These are phyloP conservation scores for Oophaga pumilio DNA, from an alignment of 2,113 vertebrate genomes.

Conservation along the genomic window DNA sequence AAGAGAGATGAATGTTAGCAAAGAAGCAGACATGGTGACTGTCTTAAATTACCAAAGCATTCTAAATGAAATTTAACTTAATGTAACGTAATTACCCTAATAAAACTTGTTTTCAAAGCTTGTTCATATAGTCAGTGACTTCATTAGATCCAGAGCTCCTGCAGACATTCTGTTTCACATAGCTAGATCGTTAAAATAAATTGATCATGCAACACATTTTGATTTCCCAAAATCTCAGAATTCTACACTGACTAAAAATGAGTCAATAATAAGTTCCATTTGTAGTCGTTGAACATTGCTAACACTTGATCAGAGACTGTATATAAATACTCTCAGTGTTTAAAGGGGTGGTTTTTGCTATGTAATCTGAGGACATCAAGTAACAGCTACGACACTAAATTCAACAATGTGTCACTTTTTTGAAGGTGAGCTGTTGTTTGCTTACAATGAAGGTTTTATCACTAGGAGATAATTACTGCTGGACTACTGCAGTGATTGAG, in stretches of 20 bases:
- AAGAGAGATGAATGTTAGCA: slow-evolving; percentile 34
- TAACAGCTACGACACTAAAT: no score
- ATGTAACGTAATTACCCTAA: slow-evolving; percentile 23
- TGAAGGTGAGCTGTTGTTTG: no score
- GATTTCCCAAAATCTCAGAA: not conserved
- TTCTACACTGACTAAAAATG: not conserved
- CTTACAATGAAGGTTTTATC: no score
- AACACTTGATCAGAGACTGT: not conserved
- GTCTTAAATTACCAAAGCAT: slow-evolving; percentile 17
- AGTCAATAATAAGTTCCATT: not conserved
- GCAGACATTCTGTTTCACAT: not conserved
- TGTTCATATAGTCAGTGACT: not conserved
- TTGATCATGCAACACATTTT: not conserved
- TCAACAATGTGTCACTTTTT: no score
- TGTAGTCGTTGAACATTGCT: not conserved
- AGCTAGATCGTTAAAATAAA: not conserved
- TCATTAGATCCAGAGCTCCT: not conserved
- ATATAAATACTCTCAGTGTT: no score
- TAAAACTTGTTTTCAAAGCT: slow-evolving; percentile 25
- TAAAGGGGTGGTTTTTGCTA: no score
- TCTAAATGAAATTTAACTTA: slow-evolving; percentile 27
- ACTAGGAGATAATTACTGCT: no score
- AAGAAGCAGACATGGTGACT: slow-evolving; percentile 18
- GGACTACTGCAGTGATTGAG: no score
- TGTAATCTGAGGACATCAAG: no score